phyloP scores from a whole-genome alignment of 2,888 invertebrate genomes.

The Catocala nupta region DNA sequence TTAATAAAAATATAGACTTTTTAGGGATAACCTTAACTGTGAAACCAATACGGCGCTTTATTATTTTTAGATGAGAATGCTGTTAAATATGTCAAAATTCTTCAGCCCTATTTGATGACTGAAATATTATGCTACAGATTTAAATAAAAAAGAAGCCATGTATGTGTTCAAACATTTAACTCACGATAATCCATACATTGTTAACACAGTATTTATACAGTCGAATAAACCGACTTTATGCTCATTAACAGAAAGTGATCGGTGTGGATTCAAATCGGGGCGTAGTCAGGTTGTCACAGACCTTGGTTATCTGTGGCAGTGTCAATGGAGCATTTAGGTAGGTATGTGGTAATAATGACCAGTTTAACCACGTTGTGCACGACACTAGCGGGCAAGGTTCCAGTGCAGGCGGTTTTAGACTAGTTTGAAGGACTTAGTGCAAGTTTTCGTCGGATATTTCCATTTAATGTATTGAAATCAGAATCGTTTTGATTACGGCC shows the following conservation, averaged over 20 bases:
- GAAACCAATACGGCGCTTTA: no score
- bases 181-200: no score
- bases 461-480: no score
- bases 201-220: slow-evolving; percentile 9
- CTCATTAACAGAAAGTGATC: slow-evolving; percentile 69
- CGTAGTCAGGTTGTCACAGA: slow-evolving; percentile 59
- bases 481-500: no score
- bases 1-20: no score
- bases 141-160: no score
- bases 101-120: no score
- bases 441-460: neutral
- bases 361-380: slow-evolving; percentile 44
- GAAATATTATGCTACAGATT: no score
- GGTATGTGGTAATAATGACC: slow-evolving; percentile 60
- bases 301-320: slow-evolving; percentile 66
- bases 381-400: slow-evolving; percentile 20
- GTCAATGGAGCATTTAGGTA: slow-evolving; percentile 62
- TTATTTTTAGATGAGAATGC: no score
- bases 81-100: no score
- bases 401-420: slow-evolving; percentile 28
- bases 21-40: no score
- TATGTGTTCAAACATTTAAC: no score
- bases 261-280: slow-evolving; percentile 53
- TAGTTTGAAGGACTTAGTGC: neutral
- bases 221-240: slow-evolving; percentile 51